Conservation (phyloP, 2,797 vertebrate genomes). For the Lacerta viridis region DNA sequence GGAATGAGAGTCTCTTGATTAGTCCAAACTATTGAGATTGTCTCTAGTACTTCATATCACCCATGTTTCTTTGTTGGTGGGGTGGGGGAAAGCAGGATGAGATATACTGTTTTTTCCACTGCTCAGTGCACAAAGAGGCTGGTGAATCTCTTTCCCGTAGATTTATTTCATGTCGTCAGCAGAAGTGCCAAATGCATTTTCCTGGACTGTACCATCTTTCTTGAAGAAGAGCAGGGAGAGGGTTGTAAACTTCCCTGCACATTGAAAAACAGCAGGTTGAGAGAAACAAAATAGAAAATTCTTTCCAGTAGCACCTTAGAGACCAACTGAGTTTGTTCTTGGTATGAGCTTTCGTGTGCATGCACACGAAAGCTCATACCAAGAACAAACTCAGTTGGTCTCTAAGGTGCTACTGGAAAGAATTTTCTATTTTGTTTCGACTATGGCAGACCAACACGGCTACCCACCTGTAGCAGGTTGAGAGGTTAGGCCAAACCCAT, state of each 20-base stretch:
- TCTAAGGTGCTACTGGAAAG: no score
- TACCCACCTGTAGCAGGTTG: no score
- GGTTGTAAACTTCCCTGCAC: background rate
- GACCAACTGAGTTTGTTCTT: no score
- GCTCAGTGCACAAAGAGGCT: background rate
- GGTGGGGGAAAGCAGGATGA: background rate
- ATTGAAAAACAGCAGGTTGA: background rate
- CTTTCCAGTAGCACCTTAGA: no score
- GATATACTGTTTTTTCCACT: background rate
- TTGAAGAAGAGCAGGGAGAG: background rate
- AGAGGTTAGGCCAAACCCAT: background rate
- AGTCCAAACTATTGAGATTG: background rate
- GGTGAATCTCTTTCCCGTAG: background rate
- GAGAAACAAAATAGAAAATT: no score
- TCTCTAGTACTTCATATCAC: background rate
- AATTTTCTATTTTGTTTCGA: no score
- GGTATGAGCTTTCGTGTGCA: no score
- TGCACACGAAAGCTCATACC: no score
- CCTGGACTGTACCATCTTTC: constrained; percentile 1
- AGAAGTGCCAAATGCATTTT: background rate
- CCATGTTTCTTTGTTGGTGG: background rate
- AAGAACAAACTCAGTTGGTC: no score
- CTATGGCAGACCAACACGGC: no score
- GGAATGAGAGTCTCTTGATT: background rate
- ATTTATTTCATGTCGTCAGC: background rate